phyloP scores from a whole-genome alignment of 2,888 invertebrate species.

The Conchocele bisecta region DNA sequence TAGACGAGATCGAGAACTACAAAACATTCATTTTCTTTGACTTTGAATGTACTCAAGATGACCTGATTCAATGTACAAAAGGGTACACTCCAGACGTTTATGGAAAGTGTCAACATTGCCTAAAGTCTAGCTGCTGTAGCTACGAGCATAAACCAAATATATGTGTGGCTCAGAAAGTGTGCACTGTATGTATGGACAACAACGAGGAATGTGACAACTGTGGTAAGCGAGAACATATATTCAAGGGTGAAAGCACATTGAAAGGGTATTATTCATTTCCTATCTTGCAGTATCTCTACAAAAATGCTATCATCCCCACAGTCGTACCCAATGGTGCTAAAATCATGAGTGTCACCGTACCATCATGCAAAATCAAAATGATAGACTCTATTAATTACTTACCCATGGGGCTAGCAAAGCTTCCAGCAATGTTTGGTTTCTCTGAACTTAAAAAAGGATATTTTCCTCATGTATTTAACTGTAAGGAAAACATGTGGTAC shows the following conservation, averaged over 20 bases:
- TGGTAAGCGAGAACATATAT: slow-evolving; percentile 44
- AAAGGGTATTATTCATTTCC: slow-evolving; percentile 43
- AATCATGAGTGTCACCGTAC: slow-evolving; percentile 37
- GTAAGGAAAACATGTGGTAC: slow-evolving; percentile 16
- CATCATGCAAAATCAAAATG: slow-evolving; percentile 22
- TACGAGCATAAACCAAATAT: slow-evolving; percentile 48
- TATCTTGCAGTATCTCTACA: slow-evolving; percentile 25
- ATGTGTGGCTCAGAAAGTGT: slow-evolving; percentile 46
- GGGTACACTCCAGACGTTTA: slow-evolving; percentile 16
- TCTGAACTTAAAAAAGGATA: slow-evolving; percentile 37
- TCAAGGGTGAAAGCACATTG: slow-evolving; percentile 27
- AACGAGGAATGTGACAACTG: slow-evolving; percentile 28
- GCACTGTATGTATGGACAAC: slow-evolving; percentile 12
- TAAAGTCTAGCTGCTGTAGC: slow-evolving; percentile 26
- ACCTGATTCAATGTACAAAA: slow-evolving; percentile 28
- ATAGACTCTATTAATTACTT: slow-evolving; percentile 51
- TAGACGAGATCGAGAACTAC: slow-evolving; percentile 11
- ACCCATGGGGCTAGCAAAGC: slow-evolving; percentile 38
- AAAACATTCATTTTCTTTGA: slow-evolving; percentile 36
- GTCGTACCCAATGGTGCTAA: slow-evolving; percentile 40
- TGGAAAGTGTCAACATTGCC: slow-evolving; percentile 42
- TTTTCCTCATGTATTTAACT: slow-evolving; percentile 44
- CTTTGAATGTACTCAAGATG: slow-evolving; percentile 41
- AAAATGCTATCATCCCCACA: slow-evolving; percentile 36
- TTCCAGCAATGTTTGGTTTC: slow-evolving; percentile 34